Base-by-base conservation (phyloP, 2,797 vertebrate species). In the Oreonectes daqikongensis region DNA sequence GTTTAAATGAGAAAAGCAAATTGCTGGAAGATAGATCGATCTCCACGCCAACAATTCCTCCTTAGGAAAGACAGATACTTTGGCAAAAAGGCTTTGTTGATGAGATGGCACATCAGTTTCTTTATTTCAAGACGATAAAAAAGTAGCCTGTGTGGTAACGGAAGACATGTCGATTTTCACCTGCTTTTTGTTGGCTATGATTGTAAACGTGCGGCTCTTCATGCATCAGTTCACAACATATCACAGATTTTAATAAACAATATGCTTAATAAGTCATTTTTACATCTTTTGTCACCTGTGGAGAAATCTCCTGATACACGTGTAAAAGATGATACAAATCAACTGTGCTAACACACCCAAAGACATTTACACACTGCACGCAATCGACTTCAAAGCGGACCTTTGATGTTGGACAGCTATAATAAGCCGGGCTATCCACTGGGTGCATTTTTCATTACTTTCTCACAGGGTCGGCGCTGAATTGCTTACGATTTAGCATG, bases 391-490 rank as follows among this genome's bases (percentile, higher is more conserved):
- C 82, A 87, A 89, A 90, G 80, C 79, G 75, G 83, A 86, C 85
- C 83, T 90, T 91, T 91, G 88, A 91, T 89, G 89, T 84, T 67
- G 80, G 81, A 26, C 71, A 71, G 26, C 85, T 91, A 87, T 86
- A 87, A 89, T 90, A 89, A 91, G 88, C 87, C 32, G 67, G 82
- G 80, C 85, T 79, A 88, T 88, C 70, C 88, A 84, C 70, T 66
- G 72, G 82, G 81, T 85, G 82, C 81, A 78, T 86, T 82, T 87
- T 84, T 68, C 86, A 87, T 69, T 42, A n/a, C 84, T 82, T 84
- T 55, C 78, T 77, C 79, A 85, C 80, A 78, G 78, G 78, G 87
- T 77, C 28, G 70, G 60, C 80, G 73, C 78, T 84, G 84, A 86
- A 85, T 82, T 71, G 77, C 50, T 77, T 80, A 52, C 55, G 60